Base-by-base conservation (phyloP, 2,113 vertebrate species). In the Ascaphus truei region DNA sequence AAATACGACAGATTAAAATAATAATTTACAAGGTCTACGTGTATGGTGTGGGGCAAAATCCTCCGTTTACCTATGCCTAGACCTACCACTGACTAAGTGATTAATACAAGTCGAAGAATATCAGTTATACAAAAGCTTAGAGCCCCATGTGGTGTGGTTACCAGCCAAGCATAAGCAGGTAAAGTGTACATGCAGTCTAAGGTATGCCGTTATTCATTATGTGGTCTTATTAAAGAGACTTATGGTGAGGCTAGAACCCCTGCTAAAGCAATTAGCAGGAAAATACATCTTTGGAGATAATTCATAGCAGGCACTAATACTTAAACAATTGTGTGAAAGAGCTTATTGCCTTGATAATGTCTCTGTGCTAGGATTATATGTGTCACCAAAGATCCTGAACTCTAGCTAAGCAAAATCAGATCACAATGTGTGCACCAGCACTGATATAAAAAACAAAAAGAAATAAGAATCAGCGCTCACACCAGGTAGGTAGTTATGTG, bases 251-350 rank as follows among this genome's bases (percentile, higher is more conserved):
- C 47, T 50, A 36, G 45, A 56, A 39, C 45, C 67, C 67, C 67
- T 41, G 57, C 56, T 51, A 71, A 71, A 39, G 57, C 47, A 71
- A 71, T 71, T 61, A 71, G 67, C 57, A 22, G 25, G 41, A 50
- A 59, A 68, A 68, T 59, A 51, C 47, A 61, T 50, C 43, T 61
- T 71, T 71, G 67, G 45, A 48, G 57, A 61, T 71, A 71, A 61
- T 52, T 61, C 67, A 45, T 61, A 68, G 56, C 67, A 61, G 53
- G 56, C 25, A 23, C 52, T 71, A 71, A 71, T 61, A 41, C 33
- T 11, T 11, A 52, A 67, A 68, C 39, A 34, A 68, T 58, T 57
- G 53, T 47, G 53, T 3, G 41, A 58, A 48, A 29, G 43, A 30
- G 67, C 45, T 71, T 61, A 71, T 47, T 71, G 67, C 61, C 45